These are phyloP conservation scores for Biston betularia DNA, from an alignment of 2,888 invertebrate species.

Conservation along the genomic window DNA sequence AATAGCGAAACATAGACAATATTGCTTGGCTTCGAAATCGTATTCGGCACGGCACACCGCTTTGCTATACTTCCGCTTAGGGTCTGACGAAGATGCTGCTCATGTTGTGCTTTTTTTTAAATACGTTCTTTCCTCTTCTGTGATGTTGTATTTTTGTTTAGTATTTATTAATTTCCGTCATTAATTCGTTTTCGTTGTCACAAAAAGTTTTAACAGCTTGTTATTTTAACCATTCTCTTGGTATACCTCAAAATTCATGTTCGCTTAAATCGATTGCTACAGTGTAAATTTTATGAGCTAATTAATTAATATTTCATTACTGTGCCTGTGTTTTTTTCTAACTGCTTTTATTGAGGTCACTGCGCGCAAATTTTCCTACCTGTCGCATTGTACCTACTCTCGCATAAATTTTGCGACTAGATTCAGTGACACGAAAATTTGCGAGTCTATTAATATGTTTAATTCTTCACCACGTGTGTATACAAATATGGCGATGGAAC, in stretches of 20 bases:
- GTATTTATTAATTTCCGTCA: conserved; percentile 13
- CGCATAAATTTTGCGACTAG: background rate
- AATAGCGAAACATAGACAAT: conserved; percentile 30
- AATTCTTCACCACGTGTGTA: background rate
- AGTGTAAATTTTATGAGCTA: background rate
- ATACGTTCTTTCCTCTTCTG: conserved; percentile 15
- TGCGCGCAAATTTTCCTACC: background rate
- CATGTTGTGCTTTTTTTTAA: conserved; percentile 10
- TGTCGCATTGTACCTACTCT: background rate
- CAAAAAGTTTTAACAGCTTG: background rate
- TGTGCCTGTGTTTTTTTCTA: background rate
- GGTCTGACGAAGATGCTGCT: background rate
- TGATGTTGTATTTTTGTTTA: conserved; percentile 19
- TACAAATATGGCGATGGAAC: background rate
- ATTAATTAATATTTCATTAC: background rate
- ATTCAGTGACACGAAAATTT: background rate
- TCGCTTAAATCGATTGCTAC: background rate
- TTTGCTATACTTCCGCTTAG: conserved; percentile 1
- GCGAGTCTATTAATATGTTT: background rate
- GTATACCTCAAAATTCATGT: background rate
- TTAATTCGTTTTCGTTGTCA: conserved; percentile 12
- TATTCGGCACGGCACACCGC: conserved; percentile 31
- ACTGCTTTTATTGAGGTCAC: background rate
- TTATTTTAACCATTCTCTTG: background rate
- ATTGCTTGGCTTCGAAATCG: conserved; percentile 36